Conservation (phyloP, 2,888 invertebrate species). For the Hydropsyche betteni region DNA sequence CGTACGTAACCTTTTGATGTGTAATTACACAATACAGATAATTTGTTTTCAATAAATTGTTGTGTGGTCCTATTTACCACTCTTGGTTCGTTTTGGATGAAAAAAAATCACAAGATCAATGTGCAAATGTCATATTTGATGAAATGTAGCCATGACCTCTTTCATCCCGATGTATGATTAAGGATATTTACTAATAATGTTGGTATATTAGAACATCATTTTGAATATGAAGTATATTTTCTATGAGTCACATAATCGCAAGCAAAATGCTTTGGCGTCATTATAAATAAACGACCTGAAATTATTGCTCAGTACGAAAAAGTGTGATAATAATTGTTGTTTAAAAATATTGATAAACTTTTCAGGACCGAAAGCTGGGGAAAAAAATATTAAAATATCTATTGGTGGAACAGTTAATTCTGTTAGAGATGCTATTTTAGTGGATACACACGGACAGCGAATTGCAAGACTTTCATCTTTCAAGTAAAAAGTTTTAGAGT, state of each 20-base stretch:
- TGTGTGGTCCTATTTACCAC: no score
- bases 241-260: no score
- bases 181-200: no score
- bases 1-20: no score
- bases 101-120: slow-evolving; percentile 22
- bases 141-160: slow-evolving; percentile 20
- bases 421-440: slow-evolving; percentile 59
- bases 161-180: slow-evolving; percentile 7
- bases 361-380: slow-evolving; percentile 11
- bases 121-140: slow-evolving; percentile 29
- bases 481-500: slow-evolving; percentile 55
- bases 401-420: slow-evolving; percentile 62
- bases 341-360: background rate
- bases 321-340: no score
- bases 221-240: no score
- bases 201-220: no score
- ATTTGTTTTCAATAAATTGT: no score
- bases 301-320: no score
- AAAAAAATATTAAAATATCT: slow-evolving; percentile 55
- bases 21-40: no score
- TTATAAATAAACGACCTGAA: no score
- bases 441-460: slow-evolving; percentile 61
- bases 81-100: slow-evolving; percentile 8
- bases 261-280: no score
- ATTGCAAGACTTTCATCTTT: slow-evolving; percentile 59